These are phyloP conservation scores for Bradypodion ventrale DNA, from an alignment of 2,797 vertebrate genomes.

Conservation along the genomic window DNA sequence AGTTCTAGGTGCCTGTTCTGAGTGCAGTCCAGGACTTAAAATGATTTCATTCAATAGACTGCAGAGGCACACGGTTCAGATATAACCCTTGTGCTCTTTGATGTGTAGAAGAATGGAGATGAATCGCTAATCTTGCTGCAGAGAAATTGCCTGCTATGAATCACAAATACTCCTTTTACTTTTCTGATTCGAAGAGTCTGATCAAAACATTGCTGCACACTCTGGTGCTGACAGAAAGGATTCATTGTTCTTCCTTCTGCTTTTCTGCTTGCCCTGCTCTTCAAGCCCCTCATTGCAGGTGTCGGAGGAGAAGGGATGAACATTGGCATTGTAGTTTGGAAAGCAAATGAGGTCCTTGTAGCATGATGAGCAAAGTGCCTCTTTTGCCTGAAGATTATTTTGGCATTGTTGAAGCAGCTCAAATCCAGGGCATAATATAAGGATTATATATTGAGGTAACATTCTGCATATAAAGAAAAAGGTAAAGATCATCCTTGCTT, in stretches of 20 bases:
- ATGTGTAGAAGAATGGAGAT: slow-evolving; percentile 66
- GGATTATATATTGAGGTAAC: too few species aligned
- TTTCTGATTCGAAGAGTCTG: slow-evolving; percentile 51
- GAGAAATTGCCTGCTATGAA: slow-evolving; percentile 62
- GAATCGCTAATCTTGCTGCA: slow-evolving; percentile 73
- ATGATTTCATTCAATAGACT: slow-evolving; percentile 65
- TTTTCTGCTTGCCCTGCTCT: not conserved
- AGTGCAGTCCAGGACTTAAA: slow-evolving; percentile 58
- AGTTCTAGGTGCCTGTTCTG: slow-evolving; percentile 55
- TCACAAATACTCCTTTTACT: slow-evolving; percentile 43
- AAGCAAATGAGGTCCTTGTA: slow-evolving; percentile 78
- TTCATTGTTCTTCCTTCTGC: slow-evolving; percentile 78
- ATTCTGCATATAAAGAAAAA: too few species aligned
- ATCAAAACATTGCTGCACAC: slow-evolving; percentile 46
- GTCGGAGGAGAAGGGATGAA: slow-evolving; percentile 34
- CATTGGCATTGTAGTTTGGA: slow-evolving; percentile 76
- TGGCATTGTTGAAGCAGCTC: slow-evolving; percentile 49
- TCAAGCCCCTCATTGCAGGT: not conserved
- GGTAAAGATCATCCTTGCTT: too few species aligned
- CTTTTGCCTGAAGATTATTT: slow-evolving; percentile 74
- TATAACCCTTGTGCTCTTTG: slow-evolving; percentile 68
- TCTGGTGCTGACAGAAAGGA: slow-evolving; percentile 68
- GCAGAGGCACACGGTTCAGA: slow-evolving; percentile 60
- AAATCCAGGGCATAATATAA: not conserved
- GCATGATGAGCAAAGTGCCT: slow-evolving; percentile 72